These are phyloP conservation scores for Latrodectus elegans DNA, from an alignment of 2,888 invertebrate genomes.

Conservation along the genomic window DNA sequence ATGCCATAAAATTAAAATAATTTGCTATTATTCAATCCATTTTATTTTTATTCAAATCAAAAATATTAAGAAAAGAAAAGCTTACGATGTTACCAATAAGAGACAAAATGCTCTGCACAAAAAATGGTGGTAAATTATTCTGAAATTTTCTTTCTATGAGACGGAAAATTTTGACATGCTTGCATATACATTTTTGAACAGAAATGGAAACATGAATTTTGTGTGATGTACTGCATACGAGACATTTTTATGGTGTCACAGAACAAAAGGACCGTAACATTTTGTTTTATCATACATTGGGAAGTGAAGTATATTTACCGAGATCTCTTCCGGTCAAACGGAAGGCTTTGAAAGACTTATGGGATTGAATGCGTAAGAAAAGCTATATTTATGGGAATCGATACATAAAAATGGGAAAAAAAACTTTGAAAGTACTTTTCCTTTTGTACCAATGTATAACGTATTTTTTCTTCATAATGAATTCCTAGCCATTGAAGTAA, in stretches of 20 bases:
- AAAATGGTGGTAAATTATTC: too few relatives aligned
- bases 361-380: not conserved
- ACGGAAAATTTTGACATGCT: too few relatives aligned
- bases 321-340: not conserved
- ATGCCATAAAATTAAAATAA: too few relatives aligned
- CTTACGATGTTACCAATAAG: too few relatives aligned
- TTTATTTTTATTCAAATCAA: too few relatives aligned
- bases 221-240: not conserved
- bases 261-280: not conserved
- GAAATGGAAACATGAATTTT: not conserved
- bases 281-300: not conserved
- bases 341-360: not conserved
- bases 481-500: too few relatives aligned
- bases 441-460: not conserved
- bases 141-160: too few relatives aligned
- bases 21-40: too few relatives aligned
- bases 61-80: too few relatives aligned
- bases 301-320: not conserved
- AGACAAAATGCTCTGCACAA: too few relatives aligned
- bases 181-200: too few relatives aligned
- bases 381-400: not conserved
- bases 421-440: not conserved
- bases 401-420: not conserved
- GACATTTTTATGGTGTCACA: slow-evolving; percentile 1
- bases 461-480: too few relatives aligned